A percentile compares a stretch with the other conserved stretches of the same genome.
Conservation (phyloP, 1,140 invertebrate species). For the Atopsyche davidsoni region DNA sequence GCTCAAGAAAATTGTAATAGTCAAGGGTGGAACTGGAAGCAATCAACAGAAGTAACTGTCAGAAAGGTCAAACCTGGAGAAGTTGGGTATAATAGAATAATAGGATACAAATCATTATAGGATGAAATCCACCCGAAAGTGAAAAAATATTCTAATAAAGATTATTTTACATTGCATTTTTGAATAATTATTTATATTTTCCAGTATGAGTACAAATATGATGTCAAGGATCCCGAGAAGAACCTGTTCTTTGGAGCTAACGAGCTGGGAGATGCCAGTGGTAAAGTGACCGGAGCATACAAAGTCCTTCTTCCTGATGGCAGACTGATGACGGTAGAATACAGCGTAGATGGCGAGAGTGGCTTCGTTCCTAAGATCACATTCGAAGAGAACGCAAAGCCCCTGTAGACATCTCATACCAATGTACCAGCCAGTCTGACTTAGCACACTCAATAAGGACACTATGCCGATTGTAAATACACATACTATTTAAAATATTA, state of each 20-base stretch:
- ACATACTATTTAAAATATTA: background rate
- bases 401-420: slow-evolving; percentile 32
- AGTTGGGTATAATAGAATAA: no score
- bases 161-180: background rate
- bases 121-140: background rate
- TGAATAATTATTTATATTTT: slow-evolving; percentile 30
- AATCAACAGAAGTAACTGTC: no score
- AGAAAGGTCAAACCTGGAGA: no score
- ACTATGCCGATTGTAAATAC: background rate
- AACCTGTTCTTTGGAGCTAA: slow-evolving; percentile 59
- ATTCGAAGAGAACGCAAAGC: slow-evolving; percentile 53
- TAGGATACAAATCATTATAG: no score
- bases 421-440: background rate
- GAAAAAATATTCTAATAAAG: slow-evolving; percentile 10
- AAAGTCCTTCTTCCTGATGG: slow-evolving; percentile 61
- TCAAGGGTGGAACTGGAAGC: no score
- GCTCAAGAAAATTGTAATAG: no score
- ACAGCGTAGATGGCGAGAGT: slow-evolving; percentile 58
- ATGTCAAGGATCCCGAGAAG: slow-evolving; percentile 62
- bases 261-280: slow-evolving; percentile 55
- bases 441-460: background rate
- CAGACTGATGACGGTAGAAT: slow-evolving; percentile 61
- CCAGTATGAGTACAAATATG: slow-evolving; percentile 65
- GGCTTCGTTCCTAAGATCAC: slow-evolving; percentile 64
- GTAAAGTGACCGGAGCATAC: slow-evolving; percentile 57